phyloP scores from a whole-genome alignment of 2,797 vertebrate genomes.

The Chrosomus eos region DNA sequence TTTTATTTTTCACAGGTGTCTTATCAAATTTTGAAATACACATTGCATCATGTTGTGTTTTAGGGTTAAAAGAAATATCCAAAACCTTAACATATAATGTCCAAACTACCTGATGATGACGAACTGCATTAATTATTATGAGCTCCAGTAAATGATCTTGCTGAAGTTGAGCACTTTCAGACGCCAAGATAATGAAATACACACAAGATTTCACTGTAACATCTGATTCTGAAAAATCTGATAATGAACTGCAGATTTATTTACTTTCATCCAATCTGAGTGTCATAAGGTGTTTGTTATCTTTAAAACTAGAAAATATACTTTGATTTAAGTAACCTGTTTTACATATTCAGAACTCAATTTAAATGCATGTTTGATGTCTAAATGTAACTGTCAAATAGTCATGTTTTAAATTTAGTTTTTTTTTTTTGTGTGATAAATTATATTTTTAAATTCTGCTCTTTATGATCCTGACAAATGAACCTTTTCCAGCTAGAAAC shows the following conservation, averaged over 20 bases:
- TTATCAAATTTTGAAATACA: background rate
- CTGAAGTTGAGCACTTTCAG: background rate
- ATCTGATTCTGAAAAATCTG: background rate
- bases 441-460: background rate
- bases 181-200: background rate
- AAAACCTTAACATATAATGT: too few species aligned
- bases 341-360: too few species aligned
- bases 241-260: background rate
- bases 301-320: too few species aligned
- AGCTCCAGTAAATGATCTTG: background rate
- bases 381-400: too few species aligned
- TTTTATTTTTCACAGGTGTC: too few species aligned
- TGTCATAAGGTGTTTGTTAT: background rate
- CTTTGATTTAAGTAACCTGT: too few species aligned
- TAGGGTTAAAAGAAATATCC: too few species aligned
- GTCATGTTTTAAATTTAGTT: too few species aligned
- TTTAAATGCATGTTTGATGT: too few species aligned
- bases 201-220: background rate
- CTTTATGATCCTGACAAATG: background rate
- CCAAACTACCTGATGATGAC: background rate
- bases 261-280: background rate
- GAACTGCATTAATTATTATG: background rate
- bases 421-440: too few species aligned
- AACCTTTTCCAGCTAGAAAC: fast-evolving
- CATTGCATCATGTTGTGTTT: background rate